Percentiles rank a stretch among this genome's conserved stretches.
phyloP scores from a whole-genome alignment of 2,797 vertebrate genomes.

The Pygocentrus nattereri region DNA sequence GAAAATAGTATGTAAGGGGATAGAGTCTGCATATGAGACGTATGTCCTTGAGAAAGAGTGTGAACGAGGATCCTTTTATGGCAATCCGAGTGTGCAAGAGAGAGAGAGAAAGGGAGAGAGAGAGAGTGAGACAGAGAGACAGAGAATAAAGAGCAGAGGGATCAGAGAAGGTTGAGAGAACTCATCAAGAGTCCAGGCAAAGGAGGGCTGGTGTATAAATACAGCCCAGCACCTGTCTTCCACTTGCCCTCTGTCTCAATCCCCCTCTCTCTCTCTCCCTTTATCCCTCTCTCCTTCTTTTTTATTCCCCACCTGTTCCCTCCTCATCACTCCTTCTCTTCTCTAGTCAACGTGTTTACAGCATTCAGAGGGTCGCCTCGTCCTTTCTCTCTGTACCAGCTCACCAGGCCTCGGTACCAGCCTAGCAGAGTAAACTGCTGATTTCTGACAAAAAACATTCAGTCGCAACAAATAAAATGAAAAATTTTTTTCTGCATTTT shows the following conservation, averaged over 20 bases:
- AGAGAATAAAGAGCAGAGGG: constrained; percentile 44
- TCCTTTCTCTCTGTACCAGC: not conserved
- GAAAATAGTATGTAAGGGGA: not conserved
- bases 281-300: constrained; percentile 28
- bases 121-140: constrained; percentile 58
- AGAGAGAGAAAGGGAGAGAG: constrained; percentile 53
- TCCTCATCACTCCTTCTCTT: constrained; percentile 50
- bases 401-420: not conserved
- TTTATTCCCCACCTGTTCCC: constrained; percentile 59
- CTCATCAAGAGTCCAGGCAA: constrained; percentile 51
- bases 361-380: constrained; percentile 12
- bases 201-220: constrained; percentile 73
- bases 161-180: constrained; percentile 56
- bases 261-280: constrained; percentile 15
- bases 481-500: too few species aligned
- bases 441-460: not conserved
- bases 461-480: too few species aligned
- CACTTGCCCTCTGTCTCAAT: constrained; percentile 40
- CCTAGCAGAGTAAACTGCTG: not conserved
- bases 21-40: not conserved
- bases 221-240: constrained; percentile 68
- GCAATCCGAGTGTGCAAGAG: constrained; percentile 55
- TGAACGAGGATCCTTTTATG: constrained; percentile 69
- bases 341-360: constrained; percentile 40
- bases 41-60: constrained; percentile 67